Evolutionary conservation across 2,888 invertebrate species (phyloP).

Genomic region (Sepioteuthis lessoniana): DNA sequence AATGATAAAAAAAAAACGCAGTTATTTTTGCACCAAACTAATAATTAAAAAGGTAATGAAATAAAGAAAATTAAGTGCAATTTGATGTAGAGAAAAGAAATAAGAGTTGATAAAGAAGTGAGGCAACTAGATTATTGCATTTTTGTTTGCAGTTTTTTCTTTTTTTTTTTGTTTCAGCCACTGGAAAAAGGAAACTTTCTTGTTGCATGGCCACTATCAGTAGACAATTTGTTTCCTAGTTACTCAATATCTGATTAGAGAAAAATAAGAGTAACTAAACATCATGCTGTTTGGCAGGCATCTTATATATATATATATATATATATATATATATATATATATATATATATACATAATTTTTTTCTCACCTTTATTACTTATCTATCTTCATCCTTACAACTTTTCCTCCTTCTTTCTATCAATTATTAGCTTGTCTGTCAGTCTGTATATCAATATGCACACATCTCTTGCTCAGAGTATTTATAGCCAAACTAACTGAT

Average conservation of each 20-base stretch:
- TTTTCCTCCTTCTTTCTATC: background rate
- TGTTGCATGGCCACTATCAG: slow-evolving; percentile 1
- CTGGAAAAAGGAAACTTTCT: background rate
- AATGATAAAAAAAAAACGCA: too few relatives aligned
- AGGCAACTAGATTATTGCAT: background rate
- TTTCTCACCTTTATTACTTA: background rate
- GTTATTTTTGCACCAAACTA: too few relatives aligned
- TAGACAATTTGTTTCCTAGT: background rate
- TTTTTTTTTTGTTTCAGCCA: background rate
- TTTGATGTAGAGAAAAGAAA: background rate
- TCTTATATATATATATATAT: background rate
- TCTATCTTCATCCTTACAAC: background rate
- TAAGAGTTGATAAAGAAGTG: background rate
- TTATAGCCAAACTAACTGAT: background rate
- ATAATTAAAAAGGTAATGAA: background rate
- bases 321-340: too few relatives aligned
- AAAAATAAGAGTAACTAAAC: background rate
- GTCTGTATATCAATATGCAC: background rate
- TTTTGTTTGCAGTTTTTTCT: background rate
- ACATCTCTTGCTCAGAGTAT: background rate
- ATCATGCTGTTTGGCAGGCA: background rate
- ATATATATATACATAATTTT: background rate
- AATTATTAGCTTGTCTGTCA: background rate
- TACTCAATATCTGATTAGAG: background rate
- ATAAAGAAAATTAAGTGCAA: background rate